phyloP scores from a whole-genome alignment of 2,113 vertebrate genomes.

The Bujurquina vittata region DNA sequence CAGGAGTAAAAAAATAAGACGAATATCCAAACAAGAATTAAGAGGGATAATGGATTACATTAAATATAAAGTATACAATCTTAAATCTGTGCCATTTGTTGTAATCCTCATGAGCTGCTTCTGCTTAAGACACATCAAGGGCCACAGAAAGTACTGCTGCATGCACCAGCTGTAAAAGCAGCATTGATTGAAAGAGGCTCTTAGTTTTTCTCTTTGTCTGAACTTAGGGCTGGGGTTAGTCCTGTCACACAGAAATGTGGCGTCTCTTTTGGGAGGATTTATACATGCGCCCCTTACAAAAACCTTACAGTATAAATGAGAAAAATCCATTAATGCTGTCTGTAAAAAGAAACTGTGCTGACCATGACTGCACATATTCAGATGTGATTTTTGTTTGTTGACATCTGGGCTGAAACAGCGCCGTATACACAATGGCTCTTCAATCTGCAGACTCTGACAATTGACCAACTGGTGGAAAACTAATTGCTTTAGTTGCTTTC shows the following conservation, averaged over 20 bases:
- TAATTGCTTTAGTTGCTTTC: constrained; percentile 68
- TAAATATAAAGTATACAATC: constrained; percentile 46
- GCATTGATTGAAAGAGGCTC: constrained; percentile 15
- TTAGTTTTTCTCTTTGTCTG: constrained; percentile 1
- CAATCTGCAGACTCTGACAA: constrained; percentile 58
- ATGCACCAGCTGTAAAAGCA: constrained; percentile 3
- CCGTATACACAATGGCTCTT: constrained; percentile 44
- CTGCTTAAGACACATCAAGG: constrained; percentile 37
- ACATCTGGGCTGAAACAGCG: constrained; percentile 43
- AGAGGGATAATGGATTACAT: constrained; percentile 57
- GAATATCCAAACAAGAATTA: constrained; percentile 25
- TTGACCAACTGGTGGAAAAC: constrained; percentile 70
- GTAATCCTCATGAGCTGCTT: constrained; percentile 44
- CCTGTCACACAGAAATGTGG: background rate
- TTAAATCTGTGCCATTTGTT: constrained; percentile 50
- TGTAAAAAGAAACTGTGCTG: background rate
- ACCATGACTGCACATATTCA: constrained; percentile 16
- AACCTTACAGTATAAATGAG: background rate
- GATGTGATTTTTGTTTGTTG: constrained; percentile 45
- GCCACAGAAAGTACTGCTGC: background rate
- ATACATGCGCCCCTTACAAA: background rate
- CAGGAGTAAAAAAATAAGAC: constrained; percentile 12
- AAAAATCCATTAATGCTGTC: constrained; percentile 2
- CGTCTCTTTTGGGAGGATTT: background rate
- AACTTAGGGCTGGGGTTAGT: background rate